These are phyloP conservation scores for Meganola albula DNA, from an alignment of 2,888 invertebrate genomes.

Conservation along the genomic window DNA sequence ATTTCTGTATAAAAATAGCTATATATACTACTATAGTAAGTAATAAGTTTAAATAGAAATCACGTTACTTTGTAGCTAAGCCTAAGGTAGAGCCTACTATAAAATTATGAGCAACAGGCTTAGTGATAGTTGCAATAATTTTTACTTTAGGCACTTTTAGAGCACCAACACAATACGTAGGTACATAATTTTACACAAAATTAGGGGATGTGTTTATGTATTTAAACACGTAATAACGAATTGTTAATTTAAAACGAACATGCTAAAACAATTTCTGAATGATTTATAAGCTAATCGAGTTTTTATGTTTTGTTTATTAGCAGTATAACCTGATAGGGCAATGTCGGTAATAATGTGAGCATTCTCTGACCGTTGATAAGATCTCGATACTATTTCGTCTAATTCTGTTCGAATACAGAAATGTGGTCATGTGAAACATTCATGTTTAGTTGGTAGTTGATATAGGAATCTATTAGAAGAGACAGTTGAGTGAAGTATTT, in stretches of 20 bases:
- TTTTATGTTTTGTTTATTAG: conserved; percentile 36
- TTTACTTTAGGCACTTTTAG: conserved; percentile 20
- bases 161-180: too few species aligned
- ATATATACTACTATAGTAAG: too few species aligned
- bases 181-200: too few species aligned
- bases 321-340: conserved; percentile 35
- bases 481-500: too few species aligned
- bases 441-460: conserved; percentile 25
- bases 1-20: too few species aligned
- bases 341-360: conserved; percentile 33
- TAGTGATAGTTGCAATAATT: conserved; percentile 14
- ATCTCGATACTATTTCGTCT: conserved; percentile 47
- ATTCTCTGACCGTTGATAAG: conserved; percentile 28
- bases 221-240: conserved; percentile 7
- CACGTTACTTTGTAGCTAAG: too few species aligned
- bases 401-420: conserved; percentile 40
- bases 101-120: too few species aligned
- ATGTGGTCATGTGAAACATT: conserved; percentile 40
- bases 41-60: too few species aligned
- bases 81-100: too few species aligned
- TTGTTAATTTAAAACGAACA: conserved; percentile 18
- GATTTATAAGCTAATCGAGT: conserved; percentile 37
- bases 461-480: conserved; percentile 11
- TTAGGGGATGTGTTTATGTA: too few species aligned
- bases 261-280: conserved; percentile 27